Conservation (phyloP, 2,888 invertebrate species). For the Allolobophora icterica region DNA sequence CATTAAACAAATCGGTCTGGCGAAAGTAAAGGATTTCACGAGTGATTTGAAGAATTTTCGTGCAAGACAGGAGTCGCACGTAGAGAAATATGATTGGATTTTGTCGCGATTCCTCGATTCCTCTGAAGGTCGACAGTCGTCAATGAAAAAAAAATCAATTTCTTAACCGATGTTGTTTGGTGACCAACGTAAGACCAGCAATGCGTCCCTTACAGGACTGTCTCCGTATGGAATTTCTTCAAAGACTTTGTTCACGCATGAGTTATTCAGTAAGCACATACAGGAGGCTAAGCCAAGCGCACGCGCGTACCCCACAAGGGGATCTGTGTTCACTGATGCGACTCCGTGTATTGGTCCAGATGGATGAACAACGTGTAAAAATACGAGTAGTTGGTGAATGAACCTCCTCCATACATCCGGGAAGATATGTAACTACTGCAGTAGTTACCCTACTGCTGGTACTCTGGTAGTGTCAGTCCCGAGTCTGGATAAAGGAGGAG, state of each 20-base stretch:
- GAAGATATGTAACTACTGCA: too few relatives aligned
- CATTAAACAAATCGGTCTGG: neutral
- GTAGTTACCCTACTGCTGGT: too few relatives aligned
- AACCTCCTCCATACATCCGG: too few relatives aligned
- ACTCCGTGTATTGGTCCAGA: neutral
- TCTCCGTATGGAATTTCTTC: neutral
- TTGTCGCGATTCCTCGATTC: neutral
- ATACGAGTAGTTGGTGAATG: too few relatives aligned
- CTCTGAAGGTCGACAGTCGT: neutral
- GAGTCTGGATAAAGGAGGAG: too few relatives aligned
- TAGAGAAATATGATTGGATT: neutral
- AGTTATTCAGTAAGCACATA: too few relatives aligned
- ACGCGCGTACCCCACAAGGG: neutral
- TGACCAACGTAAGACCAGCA: neutral
- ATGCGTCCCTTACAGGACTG: neutral
- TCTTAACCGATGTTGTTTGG: neutral
- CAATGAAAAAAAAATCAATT: constrained; percentile 5
- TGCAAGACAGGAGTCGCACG: neutral
- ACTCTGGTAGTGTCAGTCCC: too few relatives aligned
- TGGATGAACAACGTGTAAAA: too few relatives aligned
- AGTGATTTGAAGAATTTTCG: constrained; percentile 17
- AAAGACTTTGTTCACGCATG: neutral
- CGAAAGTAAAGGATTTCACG: neutral
- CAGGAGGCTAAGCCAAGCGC: neutral
- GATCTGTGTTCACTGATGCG: neutral